These are phyloP conservation scores for Chaetura pelagica DNA, from an alignment of 2,113 vertebrate species.

Conservation along the genomic window DNA sequence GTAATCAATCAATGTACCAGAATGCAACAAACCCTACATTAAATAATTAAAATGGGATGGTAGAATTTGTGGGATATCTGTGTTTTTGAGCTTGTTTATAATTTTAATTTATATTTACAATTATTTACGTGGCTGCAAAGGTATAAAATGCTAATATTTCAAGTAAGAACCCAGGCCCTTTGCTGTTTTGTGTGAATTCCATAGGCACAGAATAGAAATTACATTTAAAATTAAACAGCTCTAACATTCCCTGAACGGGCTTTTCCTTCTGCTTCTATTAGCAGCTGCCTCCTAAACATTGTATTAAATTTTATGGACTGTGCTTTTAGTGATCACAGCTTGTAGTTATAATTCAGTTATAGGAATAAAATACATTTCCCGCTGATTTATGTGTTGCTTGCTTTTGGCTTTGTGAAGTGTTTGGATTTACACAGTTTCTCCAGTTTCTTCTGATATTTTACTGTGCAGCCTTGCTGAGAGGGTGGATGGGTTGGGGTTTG, in stretches of 20 bases:
- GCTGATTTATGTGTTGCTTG: constrained; percentile 14
- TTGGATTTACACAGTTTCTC: background rate
- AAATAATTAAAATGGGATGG: background rate
- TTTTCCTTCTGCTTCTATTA: background rate
- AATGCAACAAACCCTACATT: background rate
- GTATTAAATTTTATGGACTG: constrained; percentile 21
- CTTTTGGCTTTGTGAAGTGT: background rate
- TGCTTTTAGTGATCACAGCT: background rate
- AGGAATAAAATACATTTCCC: constrained; percentile 12
- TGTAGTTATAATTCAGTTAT: background rate
- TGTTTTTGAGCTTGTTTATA: constrained; percentile 2
- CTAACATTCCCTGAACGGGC: background rate
- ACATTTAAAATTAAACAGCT: background rate
- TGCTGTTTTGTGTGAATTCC: background rate
- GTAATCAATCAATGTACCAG: background rate
- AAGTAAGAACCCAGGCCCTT: background rate
- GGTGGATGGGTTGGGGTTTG: background rate
- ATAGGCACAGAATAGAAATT: background rate
- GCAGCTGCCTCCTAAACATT: background rate
- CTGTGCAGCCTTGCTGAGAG: background rate
- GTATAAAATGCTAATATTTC: background rate
- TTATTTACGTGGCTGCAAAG: background rate
- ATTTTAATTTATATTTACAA: constrained; percentile 20
- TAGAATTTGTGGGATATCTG: background rate
- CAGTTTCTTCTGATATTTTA: background rate